Conservation (phyloP, 2,888 invertebrate genomes). For the Sialis lutaria region DNA sequence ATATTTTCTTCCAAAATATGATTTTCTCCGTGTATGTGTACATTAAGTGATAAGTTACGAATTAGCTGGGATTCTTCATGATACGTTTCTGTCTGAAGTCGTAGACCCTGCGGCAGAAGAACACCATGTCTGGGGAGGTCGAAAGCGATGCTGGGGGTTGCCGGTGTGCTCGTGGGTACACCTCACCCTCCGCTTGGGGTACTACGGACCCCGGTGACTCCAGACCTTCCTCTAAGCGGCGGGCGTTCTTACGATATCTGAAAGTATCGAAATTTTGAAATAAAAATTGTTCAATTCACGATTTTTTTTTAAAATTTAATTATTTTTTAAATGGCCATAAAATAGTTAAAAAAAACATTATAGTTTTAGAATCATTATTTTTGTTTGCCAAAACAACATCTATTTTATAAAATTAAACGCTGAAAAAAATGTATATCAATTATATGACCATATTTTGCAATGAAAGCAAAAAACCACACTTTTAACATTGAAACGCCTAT, state of each 20-base stretch:
- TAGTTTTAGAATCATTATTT: no score
- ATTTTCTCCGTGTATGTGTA: not conserved
- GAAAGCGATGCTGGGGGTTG: constrained; percentile 48
- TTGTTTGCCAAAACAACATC: no score
- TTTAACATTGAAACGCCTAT: no score
- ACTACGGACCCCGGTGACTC: constrained; percentile 54
- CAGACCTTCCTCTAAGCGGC: constrained; percentile 61
- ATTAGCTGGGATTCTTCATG: constrained; percentile 27
- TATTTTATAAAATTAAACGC: no score
- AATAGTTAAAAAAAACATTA: no score
- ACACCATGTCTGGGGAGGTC: constrained; percentile 67
- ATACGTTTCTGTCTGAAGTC: constrained; percentile 81
- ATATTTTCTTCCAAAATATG: constrained; percentile 3
- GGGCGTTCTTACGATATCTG: constrained; percentile 73
- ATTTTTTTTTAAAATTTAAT: not conserved
- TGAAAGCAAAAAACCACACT: no score
- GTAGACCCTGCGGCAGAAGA: constrained; percentile 89
- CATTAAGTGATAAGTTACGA: constrained; percentile 1
- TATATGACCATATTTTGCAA: no score
- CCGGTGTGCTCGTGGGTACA: constrained; percentile 33
- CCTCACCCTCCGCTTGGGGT: constrained; percentile 44
- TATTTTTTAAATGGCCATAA: no score
- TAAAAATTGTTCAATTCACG: not conserved
- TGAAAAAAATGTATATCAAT: no score
- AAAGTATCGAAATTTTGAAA: not conserved